phyloP scores from a whole-genome alignment of 2,888 invertebrate species.

The Mechanitis messenoides region DNA sequence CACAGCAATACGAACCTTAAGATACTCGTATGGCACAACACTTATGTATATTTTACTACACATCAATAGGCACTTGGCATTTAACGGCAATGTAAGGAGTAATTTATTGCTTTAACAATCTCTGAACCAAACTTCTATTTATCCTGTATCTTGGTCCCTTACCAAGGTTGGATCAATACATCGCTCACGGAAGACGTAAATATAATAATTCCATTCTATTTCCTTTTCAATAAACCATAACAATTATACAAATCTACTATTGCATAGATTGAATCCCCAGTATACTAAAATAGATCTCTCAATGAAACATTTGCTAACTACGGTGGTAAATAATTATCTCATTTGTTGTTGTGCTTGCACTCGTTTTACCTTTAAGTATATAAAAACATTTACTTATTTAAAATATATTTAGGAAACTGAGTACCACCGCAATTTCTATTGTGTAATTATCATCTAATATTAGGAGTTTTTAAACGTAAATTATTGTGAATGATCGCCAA shows the following conservation, averaged over 20 bases:
- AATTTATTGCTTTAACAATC: constrained; percentile 38
- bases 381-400: not conserved
- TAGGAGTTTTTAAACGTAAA: not conserved
- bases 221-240: constrained; percentile 13
- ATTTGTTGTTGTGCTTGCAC: not conserved
- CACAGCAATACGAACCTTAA: constrained; percentile 19
- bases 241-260: constrained; percentile 13
- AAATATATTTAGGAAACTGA: constrained; percentile 2
- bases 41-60: constrained; percentile 38
- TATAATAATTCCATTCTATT: not conserved
- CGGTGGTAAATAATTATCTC: constrained; percentile 8
- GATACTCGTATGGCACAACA: constrained; percentile 24
- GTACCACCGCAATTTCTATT: not conserved
- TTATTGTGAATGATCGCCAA: not conserved
- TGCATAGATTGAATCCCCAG: constrained; percentile 11
- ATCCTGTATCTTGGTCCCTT: constrained; percentile 42
- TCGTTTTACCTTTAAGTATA: not conserved
- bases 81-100: constrained; percentile 36
- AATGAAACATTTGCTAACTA: constrained; percentile 9
- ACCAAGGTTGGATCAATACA: constrained; percentile 36
- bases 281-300: constrained; percentile 16
- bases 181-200: constrained; percentile 14
- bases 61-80: constrained; percentile 56
- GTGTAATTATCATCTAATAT: not conserved
- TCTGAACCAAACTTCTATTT: constrained; percentile 17